A percentile compares a stretch with the other conserved stretches of the same genome.
Conservation (phyloP, 2,888 invertebrate genomes). For the Sesamia inferens region DNA sequence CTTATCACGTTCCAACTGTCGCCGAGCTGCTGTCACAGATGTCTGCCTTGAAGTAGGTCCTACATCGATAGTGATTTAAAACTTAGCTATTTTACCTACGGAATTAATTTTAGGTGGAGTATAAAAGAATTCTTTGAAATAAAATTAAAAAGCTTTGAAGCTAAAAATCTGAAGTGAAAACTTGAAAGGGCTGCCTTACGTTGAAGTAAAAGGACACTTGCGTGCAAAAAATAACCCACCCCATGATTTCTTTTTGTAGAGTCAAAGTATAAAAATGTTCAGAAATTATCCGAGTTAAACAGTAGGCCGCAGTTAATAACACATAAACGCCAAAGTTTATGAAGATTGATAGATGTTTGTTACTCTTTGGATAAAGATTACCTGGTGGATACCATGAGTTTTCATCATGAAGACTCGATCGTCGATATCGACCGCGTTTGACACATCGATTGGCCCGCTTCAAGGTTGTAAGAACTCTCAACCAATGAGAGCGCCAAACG, state of each 20-base stretch:
- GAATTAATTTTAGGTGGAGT: not conserved
- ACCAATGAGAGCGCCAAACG: no score
- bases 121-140: not conserved
- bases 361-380: no score
- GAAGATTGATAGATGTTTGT: no score
- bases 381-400: no score
- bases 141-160: constrained; percentile 1
- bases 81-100: constrained; percentile 2
- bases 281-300: not conserved
- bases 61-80: constrained; percentile 34
- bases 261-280: not conserved
- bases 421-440: no score
- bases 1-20: constrained; percentile 55
- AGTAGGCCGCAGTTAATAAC: no score
- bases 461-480: no score
- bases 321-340: no score
- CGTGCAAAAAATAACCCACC: not conserved
- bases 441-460: no score
- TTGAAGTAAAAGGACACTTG: not conserved
- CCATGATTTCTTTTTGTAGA: not conserved
- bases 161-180: not conserved
- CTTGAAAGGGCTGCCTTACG: not conserved
- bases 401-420: no score
- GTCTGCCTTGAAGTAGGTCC: constrained; percentile 44
- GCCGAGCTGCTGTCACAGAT: constrained; percentile 38